A percentile compares a stretch with the other conserved stretches of the same genome.
phyloP scores from a whole-genome alignment of 1,140 invertebrate species.

The Bilobella aurantiaca region DNA sequence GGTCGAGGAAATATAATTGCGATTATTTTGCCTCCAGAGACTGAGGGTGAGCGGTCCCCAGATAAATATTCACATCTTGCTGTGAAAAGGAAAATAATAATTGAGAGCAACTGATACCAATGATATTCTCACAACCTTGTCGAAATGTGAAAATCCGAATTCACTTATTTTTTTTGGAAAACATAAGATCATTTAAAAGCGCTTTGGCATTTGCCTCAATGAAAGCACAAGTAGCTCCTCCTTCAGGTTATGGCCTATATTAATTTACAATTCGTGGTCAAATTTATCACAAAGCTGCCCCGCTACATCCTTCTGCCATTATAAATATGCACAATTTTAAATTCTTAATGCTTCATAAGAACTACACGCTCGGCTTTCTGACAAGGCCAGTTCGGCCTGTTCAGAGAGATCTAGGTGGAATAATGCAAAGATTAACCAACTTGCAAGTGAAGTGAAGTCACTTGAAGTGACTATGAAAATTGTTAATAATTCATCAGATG shows the following conservation, averaged over 20 bases:
- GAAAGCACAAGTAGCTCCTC: constrained; percentile 21
- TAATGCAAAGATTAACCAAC: constrained; percentile 23
- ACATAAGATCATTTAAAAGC: constrained; percentile 36
- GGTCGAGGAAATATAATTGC: too few species aligned
- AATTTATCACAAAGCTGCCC: constrained; percentile 35
- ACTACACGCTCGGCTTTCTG: not conserved
- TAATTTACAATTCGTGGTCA: constrained; percentile 38
- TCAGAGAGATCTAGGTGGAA: not conserved
- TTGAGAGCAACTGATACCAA: not conserved
- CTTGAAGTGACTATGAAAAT: constrained; percentile 29
- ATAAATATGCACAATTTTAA: constrained; percentile 35
- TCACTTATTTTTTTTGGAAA: constrained; percentile 34
- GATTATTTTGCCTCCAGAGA: too few species aligned
- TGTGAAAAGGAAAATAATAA: constrained; percentile 16
- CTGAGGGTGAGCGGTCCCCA: too few species aligned
- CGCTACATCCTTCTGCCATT: constrained; percentile 10
- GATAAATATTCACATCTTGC: constrained; percentile 3
- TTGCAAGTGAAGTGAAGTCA: constrained; percentile 28
- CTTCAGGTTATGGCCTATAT: constrained; percentile 19
- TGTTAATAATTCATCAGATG: constrained; percentile 11
- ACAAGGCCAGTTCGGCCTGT: constrained; percentile 10
- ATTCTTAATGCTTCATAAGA: constrained; percentile 16
- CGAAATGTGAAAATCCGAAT: constrained; percentile 4
- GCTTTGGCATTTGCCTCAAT: constrained; percentile 36
- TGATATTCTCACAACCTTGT: not conserved